Evolutionary conservation across 2,113 vertebrate species (phyloP).

Genomic region (Melospiza georgiana): DNA sequence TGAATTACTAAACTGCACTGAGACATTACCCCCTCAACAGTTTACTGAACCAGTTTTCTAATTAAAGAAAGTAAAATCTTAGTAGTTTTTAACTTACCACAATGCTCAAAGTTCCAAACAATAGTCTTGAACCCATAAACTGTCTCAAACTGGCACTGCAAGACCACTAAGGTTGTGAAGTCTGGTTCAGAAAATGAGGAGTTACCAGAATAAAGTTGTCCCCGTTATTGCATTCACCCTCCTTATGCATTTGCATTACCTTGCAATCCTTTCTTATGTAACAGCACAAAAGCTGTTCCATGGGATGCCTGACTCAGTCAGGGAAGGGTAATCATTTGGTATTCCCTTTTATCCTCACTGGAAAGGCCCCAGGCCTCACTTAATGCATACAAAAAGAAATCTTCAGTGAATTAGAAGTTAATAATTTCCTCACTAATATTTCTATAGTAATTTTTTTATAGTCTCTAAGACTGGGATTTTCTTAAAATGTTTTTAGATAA

Average conservation of each 20-base stretch:
- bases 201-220: not conserved
- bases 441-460: not conserved
- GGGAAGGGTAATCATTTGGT: not conserved
- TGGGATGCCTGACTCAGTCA: not conserved
- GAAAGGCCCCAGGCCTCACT: not conserved
- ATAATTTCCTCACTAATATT: not conserved
- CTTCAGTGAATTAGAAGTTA: not conserved
- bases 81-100: not conserved
- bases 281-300: not conserved
- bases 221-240: not conserved
- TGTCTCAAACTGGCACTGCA: not conserved
- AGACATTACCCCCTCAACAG: not conserved
- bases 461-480: not conserved
- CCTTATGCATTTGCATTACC: not conserved
- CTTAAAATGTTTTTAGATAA: not conserved
- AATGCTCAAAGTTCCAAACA: not conserved
- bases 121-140: not conserved
- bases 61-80: not conserved
- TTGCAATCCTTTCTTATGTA: not conserved
- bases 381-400: not conserved
- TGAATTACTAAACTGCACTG: not conserved
- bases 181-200: not conserved
- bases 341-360: not conserved
- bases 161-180: not conserved
- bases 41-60: not conserved